phyloP scores from a whole-genome alignment of 2,113 vertebrate species.

The Rhinoderma darwinii region DNA sequence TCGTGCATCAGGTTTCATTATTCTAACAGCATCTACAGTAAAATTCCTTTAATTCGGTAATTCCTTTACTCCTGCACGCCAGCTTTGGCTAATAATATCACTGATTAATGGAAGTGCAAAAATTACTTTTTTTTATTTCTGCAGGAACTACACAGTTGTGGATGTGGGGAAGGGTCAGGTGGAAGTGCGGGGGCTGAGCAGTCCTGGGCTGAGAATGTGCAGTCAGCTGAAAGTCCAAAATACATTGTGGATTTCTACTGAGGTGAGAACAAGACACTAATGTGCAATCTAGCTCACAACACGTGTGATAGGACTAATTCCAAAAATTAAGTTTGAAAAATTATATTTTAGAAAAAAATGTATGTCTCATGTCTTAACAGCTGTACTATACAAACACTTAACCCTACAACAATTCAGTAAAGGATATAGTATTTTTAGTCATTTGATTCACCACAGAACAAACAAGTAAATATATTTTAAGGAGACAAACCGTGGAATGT shows the following conservation, averaged over 20 bases:
- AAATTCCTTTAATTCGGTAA: not conserved
- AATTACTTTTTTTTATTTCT: conserved; percentile 32
- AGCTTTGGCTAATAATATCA: not conserved
- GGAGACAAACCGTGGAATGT: not conserved
- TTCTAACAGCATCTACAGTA: not conserved
- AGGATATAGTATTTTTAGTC: not conserved
- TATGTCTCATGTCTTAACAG: not conserved
- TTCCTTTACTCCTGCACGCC: not conserved
- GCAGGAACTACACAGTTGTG: conserved; percentile 92
- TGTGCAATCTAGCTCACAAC: not conserved
- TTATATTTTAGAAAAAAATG: not conserved
- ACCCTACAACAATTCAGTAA: not conserved
- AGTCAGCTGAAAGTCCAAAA: conserved; percentile 89
- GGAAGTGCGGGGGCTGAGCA: conserved; percentile 88
- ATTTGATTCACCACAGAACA: not conserved
- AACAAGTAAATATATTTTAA: not conserved
- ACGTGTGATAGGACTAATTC: no score
- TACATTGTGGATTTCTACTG: conserved; percentile 89
- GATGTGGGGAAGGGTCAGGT: conserved; percentile 88
- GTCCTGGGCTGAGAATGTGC: conserved; percentile 85
- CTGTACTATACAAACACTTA: not conserved
- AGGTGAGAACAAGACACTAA: conserved; percentile 73
- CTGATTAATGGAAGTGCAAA: not conserved
- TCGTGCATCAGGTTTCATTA: not conserved
- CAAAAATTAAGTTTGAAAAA: not conserved